These are phyloP conservation scores for Chlorodrepanis virens DNA, from an alignment of 2,113 vertebrate species.

Conservation along the genomic window DNA sequence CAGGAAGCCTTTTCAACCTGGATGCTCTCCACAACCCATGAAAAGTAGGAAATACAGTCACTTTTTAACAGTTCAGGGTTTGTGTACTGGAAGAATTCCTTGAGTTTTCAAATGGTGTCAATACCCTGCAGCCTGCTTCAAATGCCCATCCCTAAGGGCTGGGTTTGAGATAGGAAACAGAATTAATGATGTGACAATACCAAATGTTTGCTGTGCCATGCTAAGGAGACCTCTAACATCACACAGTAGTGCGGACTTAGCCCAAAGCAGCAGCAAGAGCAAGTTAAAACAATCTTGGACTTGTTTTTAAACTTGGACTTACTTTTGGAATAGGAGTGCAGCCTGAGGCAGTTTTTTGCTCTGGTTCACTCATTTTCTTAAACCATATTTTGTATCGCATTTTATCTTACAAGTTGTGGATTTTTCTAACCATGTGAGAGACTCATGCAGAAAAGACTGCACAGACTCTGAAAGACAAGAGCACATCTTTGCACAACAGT, in stretches of 20 bases:
- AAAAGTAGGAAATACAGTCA: not conserved
- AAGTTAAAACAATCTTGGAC: not conserved
- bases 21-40: not conserved
- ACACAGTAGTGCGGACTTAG: not conserved
- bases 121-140: not conserved
- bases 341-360: not conserved
- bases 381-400: not conserved
- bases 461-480: not conserved
- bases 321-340: not conserved
- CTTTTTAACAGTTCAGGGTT: not conserved
- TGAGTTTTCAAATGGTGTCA: not conserved
- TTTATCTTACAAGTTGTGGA: not conserved
- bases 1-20: not conserved
- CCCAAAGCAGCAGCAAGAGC: not conserved
- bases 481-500: not conserved
- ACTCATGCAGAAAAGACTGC: not conserved
- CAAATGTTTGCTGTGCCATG: not conserved
- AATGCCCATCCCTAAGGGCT: not conserved
- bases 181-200: not conserved
- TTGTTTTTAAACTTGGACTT: not conserved
- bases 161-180: not conserved
- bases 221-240: not conserved
- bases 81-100: not conserved
- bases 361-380: not conserved
- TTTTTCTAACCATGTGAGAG: not conserved